Conservation (phyloP, 2,797 vertebrate genomes). For the Masticophis lateralis region DNA sequence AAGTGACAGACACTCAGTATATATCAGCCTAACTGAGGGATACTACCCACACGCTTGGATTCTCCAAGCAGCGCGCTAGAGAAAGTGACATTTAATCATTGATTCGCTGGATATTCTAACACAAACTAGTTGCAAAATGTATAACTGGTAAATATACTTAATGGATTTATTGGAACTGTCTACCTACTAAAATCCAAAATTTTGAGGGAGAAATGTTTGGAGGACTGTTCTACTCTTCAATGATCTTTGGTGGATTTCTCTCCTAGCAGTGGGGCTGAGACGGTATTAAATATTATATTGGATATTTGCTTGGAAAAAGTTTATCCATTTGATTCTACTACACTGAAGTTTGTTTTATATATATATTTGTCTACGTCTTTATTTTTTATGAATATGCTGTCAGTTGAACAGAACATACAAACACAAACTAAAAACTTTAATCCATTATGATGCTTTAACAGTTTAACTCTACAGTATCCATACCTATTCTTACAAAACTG, state of each 20-base stretch:
- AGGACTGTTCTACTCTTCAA: neutral
- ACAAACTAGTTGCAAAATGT: neutral
- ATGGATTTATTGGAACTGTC: neutral
- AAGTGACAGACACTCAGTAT: too few species aligned
- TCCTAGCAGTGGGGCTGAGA: neutral
- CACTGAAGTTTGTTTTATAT: neutral
- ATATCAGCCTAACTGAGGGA: too few species aligned
- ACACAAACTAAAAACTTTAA: neutral
- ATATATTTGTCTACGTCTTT: neutral
- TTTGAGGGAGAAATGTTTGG: neutral
- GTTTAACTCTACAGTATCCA: neutral
- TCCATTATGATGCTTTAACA: neutral
- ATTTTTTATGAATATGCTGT: neutral
- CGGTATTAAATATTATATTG: neutral
- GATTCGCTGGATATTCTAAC: neutral
- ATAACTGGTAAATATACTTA: neutral
- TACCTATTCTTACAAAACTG: neutral
- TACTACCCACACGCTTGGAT: too few species aligned
- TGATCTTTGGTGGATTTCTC: neutral
- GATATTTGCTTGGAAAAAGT: neutral
- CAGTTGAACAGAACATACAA: neutral
- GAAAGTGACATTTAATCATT: neutral
- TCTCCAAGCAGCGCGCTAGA: too few species aligned
- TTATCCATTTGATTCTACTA: neutral
- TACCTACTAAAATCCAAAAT: neutral